Percentiles rank a stretch among this genome's conserved stretches.
These are phyloP conservation scores for Porites lobata DNA, from an alignment of 92 coral and sea anemone species.

Conservation along the genomic window DNA sequence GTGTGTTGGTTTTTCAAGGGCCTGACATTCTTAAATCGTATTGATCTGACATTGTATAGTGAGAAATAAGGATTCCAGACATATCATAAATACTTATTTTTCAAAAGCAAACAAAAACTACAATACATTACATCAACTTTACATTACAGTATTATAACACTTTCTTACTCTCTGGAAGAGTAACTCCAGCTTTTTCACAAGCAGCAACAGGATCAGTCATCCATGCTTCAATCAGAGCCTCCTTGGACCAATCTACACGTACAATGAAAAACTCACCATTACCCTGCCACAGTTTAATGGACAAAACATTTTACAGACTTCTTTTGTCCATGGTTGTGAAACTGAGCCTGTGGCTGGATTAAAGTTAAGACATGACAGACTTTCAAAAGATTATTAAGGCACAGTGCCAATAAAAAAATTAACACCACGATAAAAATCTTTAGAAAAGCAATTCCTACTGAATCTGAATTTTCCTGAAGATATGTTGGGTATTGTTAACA, in stretches of 20 bases:
- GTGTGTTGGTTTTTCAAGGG: no score
- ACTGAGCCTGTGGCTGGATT: neutral
- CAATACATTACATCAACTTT: neutral
- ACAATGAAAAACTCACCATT: neutral
- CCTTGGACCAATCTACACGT: slow-evolving; percentile 93
- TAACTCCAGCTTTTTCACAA: slow-evolving; percentile 97
- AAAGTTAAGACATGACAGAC: no score
- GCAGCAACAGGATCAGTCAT: slow-evolving; percentile 92
- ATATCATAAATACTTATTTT: neutral
- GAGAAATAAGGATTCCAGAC: no score
- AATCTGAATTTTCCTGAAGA: neutral
- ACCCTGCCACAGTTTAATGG: no score
- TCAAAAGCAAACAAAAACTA: neutral
- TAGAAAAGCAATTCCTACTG: neutral
- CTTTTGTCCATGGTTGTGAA: neutral
- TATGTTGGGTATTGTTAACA: no score
- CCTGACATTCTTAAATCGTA: no score
- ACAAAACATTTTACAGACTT: neutral
- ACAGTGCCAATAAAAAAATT: neutral
- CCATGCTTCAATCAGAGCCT: slow-evolving; percentile 94
- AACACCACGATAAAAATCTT: neutral
- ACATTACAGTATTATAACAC: neutral
- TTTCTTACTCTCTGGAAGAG: slow-evolving; percentile 81
- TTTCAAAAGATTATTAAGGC: neutral
- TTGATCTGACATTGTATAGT: no score